phyloP scores from a whole-genome alignment of 2,888 invertebrate species.

The Geotrupes spiniger region DNA sequence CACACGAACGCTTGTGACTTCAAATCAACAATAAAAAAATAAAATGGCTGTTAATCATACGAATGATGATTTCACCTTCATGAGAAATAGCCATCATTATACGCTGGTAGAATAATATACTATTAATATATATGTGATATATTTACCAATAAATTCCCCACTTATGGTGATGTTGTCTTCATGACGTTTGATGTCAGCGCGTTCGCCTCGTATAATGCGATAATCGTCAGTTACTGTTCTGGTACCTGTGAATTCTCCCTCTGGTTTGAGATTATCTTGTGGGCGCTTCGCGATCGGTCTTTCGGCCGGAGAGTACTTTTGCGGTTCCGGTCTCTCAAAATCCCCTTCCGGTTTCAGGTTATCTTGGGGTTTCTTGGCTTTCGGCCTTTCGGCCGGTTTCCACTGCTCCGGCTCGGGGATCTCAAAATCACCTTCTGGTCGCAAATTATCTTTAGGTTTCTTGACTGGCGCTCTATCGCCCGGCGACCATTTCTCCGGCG shows the following conservation, averaged over 20 bases:
- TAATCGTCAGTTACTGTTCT: constrained; percentile 58
- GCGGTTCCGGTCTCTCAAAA: constrained; percentile 50
- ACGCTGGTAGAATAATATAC: background rate
- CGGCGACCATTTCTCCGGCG: constrained; percentile 37
- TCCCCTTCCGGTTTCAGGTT: constrained; percentile 58
- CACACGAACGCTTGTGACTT: too few species aligned
- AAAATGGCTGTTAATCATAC: background rate
- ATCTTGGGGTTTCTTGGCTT: constrained; percentile 52
- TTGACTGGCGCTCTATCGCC: constrained; percentile 48
- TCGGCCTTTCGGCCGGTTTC: constrained; percentile 52
- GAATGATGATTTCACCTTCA: background rate
- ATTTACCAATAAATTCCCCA: constrained; percentile 64
- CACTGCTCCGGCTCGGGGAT: constrained; percentile 36
- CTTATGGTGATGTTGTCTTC: constrained; percentile 65
- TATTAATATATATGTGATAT: background rate
- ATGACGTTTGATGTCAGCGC: constrained; percentile 62
- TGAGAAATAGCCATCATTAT: background rate
- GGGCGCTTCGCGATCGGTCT: constrained; percentile 47
- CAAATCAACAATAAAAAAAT: too few species aligned
- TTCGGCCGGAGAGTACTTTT: constrained; percentile 48
- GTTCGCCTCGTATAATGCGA: constrained; percentile 59
- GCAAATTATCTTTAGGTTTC: constrained; percentile 48
- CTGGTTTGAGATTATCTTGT: constrained; percentile 49
- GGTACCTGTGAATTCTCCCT: constrained; percentile 47
- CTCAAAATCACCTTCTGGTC: constrained; percentile 35